phyloP scores from a whole-genome alignment of 2,888 invertebrate genomes.

The Gymnosoma rotundatum region DNA sequence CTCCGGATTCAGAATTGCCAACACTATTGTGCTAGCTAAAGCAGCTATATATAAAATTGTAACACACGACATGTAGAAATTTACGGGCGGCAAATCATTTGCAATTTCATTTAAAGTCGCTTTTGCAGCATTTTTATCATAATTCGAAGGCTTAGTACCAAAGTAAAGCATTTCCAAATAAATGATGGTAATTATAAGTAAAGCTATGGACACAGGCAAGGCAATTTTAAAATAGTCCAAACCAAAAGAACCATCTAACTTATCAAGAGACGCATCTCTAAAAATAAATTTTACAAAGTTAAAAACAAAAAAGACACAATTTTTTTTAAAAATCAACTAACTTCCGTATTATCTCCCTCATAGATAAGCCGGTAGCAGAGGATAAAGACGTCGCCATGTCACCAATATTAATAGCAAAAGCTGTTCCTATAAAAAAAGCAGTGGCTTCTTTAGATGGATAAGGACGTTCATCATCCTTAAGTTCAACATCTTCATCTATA shows the following conservation, averaged over 20 bases:
- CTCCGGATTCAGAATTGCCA: background rate
- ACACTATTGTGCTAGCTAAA: background rate
- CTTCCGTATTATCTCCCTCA: constrained; percentile 8
- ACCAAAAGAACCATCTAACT: background rate
- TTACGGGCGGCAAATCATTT: background rate
- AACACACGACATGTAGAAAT: constrained; percentile 31
- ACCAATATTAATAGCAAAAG: constrained; percentile 58
- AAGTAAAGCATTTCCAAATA: constrained; percentile 52
- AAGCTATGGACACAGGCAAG: constrained; percentile 19
- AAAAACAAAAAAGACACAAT: background rate
- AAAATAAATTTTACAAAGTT: background rate
- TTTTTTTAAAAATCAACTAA: background rate
- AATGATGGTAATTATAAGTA: constrained; percentile 35
- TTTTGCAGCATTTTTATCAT: background rate
- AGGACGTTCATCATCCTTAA: constrained; percentile 51
- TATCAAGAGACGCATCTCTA: background rate
- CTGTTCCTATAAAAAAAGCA: constrained; percentile 58
- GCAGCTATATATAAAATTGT: background rate
- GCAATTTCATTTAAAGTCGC: background rate
- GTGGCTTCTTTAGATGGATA: constrained; percentile 52
- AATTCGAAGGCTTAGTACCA: constrained; percentile 27
- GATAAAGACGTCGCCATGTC: constrained; percentile 15
- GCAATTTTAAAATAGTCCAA: constrained; percentile 17
- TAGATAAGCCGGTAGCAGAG: constrained; percentile 39
- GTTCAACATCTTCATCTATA: background rate